Evolutionary conservation across 2,888 invertebrate species (phyloP).

Genomic region (Quadriops clusia): DNA sequence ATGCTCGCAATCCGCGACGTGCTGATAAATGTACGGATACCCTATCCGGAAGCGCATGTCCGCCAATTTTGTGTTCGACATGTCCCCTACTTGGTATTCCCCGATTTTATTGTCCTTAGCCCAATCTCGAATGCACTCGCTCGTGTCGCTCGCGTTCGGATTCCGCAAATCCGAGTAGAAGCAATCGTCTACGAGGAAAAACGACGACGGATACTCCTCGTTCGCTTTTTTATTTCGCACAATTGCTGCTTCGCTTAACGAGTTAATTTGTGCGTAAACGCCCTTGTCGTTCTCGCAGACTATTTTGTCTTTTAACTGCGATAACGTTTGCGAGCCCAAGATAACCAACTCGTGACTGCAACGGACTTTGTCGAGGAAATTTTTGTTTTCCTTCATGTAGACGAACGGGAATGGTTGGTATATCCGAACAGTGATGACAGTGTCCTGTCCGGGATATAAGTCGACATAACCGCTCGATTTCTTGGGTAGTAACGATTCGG

Average conservation of each 20-base stretch:
- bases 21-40: conserved; percentile 69
- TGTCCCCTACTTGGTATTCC: conserved; percentile 39
- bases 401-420: conserved; percentile 37
- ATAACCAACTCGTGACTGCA: conserved; percentile 48
- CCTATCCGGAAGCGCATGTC: conserved; percentile 48
- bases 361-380: conserved; percentile 27
- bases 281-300: conserved; percentile 59
- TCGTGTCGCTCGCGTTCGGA: conserved; percentile 50
- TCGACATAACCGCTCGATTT: no score
- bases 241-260: conserved; percentile 3
- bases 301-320: conserved; percentile 63
- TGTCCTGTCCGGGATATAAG: conserved; percentile 35
- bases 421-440: conserved; percentile 38
- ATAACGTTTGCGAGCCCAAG: conserved; percentile 54
- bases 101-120: conserved; percentile 36
- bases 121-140: conserved; percentile 53
- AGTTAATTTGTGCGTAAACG: conserved; percentile 48
- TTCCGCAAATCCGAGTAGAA: conserved; percentile 67
- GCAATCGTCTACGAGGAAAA: conserved; percentile 65
- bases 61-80: conserved; percentile 41
- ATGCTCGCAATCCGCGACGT: conserved; percentile 90
- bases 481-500: no score
- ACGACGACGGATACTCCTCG: conserved; percentile 56
- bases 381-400: conserved; percentile 12
- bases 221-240: conserved; percentile 36